phyloP scores from a whole-genome alignment of 2,888 invertebrate species.

The Drosophila mulleri region DNA sequence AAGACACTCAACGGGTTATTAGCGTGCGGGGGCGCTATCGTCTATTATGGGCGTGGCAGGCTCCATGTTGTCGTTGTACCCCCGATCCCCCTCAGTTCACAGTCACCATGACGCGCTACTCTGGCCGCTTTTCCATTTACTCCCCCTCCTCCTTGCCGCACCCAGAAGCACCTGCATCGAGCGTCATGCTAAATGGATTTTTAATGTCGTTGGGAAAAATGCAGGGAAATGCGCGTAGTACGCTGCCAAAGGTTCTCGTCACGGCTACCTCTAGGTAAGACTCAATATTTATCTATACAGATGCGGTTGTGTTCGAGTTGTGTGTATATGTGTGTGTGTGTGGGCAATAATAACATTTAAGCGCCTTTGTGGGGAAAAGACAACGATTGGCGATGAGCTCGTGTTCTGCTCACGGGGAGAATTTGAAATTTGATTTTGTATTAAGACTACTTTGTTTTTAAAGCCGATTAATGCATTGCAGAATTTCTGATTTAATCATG shows the following conservation, averaged over 20 bases:
- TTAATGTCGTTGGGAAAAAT: conserved; percentile 75
- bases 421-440: neutral
- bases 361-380: conserved; percentile 36
- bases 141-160: neutral
- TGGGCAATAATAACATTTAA: conserved; percentile 74
- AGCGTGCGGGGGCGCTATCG: conserved; percentile 40
- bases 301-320: neutral
- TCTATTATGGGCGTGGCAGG: conserved; percentile 31
- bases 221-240: conserved; percentile 63
- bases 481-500: neutral
- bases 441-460: neutral
- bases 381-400: conserved; percentile 34
- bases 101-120: conserved; percentile 46
- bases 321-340: conserved; percentile 13
- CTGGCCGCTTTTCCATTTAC: neutral
- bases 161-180: conserved; percentile 57
- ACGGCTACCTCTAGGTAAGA: conserved; percentile 43
- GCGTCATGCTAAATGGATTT: conserved; percentile 80
- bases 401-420: conserved; percentile 18
- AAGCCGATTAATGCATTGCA: neutral
- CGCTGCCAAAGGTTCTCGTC: conserved; percentile 65
- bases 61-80: conserved; percentile 33
- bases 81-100: conserved; percentile 3
- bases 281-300: conserved; percentile 18
- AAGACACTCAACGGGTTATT: conserved; percentile 76